A percentile compares a stretch with the other conserved stretches of the same genome.
Conservation (phyloP, 2,888 invertebrate species). For the Linnaemya vulpina region DNA sequence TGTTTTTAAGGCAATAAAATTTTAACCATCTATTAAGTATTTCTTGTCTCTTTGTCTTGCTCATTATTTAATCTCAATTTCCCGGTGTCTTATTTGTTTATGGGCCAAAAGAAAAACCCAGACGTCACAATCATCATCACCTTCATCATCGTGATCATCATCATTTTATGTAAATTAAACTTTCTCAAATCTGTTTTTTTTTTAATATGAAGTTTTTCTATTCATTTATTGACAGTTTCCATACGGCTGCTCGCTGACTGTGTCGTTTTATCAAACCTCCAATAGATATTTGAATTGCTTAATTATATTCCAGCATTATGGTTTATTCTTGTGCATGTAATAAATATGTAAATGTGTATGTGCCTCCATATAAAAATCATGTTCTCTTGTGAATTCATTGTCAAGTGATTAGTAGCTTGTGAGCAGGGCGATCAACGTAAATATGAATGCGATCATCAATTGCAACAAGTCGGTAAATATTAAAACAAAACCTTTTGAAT, state of each 20-base stretch:
- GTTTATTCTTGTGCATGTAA: background rate
- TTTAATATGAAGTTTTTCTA: background rate
- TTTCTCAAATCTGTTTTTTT: conserved; percentile 55
- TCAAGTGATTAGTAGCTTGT: conserved; percentile 9
- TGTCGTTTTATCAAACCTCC: conserved; percentile 57
- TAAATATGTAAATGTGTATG: background rate
- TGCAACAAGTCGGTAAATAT: conserved; percentile 43
- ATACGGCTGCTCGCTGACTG: conserved; percentile 18
- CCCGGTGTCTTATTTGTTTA: conserved; percentile 59
- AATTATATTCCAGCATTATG: conserved; percentile 60
- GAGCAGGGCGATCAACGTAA: background rate
- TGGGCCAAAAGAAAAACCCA: conserved; percentile 47
- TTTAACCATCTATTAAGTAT: conserved; percentile 44
- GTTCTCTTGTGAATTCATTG: conserved; percentile 9
- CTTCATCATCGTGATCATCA: conserved; percentile 10
- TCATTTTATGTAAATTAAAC: conserved; percentile 69
- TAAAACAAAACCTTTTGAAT: background rate
- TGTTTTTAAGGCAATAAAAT: conserved; percentile 59
- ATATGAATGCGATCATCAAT: conserved; percentile 7
- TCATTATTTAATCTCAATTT: conserved; percentile 54
- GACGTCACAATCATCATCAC: background rate
- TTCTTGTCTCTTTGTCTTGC: conserved; percentile 6
- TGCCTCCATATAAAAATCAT: background rate
- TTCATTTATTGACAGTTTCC: conserved; percentile 4
- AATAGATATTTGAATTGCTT: conserved; percentile 71